phyloP scores from a whole-genome alignment of 2,888 invertebrate genomes.

The Athalia rosae region DNA sequence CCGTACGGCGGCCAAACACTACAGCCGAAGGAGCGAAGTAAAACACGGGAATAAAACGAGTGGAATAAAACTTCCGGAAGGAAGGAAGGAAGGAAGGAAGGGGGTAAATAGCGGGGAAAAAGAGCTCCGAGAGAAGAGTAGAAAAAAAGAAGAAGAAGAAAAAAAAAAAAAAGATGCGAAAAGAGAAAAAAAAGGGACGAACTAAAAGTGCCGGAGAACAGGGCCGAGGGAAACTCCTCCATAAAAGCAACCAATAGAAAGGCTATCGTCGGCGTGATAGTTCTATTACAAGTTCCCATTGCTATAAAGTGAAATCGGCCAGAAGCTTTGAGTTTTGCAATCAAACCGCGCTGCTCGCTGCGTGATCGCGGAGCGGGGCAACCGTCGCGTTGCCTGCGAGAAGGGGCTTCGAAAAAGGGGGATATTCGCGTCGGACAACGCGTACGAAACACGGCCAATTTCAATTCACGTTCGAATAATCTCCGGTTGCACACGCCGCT shows the following conservation, averaged over 20 bases:
- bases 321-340: constrained; percentile 55
- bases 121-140: background rate
- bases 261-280: constrained; percentile 54
- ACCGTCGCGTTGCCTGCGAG: background rate
- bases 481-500: background rate
- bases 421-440: too few species aligned
- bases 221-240: constrained; percentile 28
- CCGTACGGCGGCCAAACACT: constrained; percentile 14
- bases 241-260: constrained; percentile 50
- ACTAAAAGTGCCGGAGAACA: background rate
- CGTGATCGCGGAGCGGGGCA: constrained; percentile 13
- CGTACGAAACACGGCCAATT: constrained; percentile 5
- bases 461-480: background rate
- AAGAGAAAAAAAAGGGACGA: background rate
- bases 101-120: background rate
- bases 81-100: background rate
- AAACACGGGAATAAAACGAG: constrained; percentile 43
- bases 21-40: constrained; percentile 14
- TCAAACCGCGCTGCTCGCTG: constrained; percentile 48
- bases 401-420: background rate
- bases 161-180: background rate
- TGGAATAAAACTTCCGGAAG: constrained; percentile 25
- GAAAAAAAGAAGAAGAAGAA: background rate
- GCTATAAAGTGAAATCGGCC: constrained; percentile 57
- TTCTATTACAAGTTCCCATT: constrained; percentile 53